A percentile compares a stretch with the other conserved stretches of the same genome.
Conservation (phyloP, 2,888 invertebrate genomes). For the Pheosia gnoma region DNA sequence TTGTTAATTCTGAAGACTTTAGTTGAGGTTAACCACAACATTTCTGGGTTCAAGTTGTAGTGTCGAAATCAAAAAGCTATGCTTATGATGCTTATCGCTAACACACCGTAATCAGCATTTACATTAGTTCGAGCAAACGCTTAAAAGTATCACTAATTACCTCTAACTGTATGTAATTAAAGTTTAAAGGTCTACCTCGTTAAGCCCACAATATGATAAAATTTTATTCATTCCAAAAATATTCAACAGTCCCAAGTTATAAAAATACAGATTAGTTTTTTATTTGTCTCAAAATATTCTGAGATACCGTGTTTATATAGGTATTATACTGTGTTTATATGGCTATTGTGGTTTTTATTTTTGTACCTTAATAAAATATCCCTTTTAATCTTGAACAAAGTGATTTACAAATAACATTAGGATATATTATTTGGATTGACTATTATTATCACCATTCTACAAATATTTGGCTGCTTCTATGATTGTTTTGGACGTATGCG, state of each 20-base stretch:
- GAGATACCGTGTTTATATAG: too few relatives aligned
- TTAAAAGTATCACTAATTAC: too few relatives aligned
- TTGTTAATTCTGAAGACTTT: background rate
- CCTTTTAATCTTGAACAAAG: too few relatives aligned
- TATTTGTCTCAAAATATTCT: too few relatives aligned
- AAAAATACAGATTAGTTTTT: too few relatives aligned
- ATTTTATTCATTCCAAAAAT: too few relatives aligned
- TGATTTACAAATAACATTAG: background rate
- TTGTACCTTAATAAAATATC: too few relatives aligned
- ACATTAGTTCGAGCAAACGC: too few relatives aligned
- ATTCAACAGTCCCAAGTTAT: too few relatives aligned
- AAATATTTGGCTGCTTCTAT: conserved; percentile 2
- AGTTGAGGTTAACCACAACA: conserved; percentile 4
- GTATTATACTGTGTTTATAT: too few relatives aligned
- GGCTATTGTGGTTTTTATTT: too few relatives aligned
- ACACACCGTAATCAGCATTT: background rate
- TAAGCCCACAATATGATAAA: background rate
- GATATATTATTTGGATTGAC: background rate
- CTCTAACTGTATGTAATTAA: background rate
- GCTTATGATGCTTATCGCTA: background rate
- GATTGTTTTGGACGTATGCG: conserved; percentile 19
- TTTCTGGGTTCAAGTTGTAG: background rate
- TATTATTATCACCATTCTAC: background rate
- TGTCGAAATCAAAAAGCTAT: background rate
- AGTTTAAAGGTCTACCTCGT: background rate